These are phyloP conservation scores for Brachynemurus nebulosus DNA, from an alignment of 2,888 invertebrate genomes.

Conservation along the genomic window DNA sequence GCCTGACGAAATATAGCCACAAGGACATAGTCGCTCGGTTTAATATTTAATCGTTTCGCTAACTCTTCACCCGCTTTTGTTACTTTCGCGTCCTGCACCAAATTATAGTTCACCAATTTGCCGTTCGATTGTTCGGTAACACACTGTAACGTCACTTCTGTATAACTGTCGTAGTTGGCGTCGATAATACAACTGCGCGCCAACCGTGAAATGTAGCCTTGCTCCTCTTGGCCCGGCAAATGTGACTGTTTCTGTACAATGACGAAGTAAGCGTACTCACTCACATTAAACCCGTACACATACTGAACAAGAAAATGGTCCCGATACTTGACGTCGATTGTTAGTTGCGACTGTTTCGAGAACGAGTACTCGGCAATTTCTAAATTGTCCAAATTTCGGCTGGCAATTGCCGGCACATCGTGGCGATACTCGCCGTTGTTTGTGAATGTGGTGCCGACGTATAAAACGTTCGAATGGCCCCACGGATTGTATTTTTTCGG, in stretches of 20 bases:
- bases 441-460: conserved; percentile 87
- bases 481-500: conserved; percentile 77
- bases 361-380: conserved; percentile 73
- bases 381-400: conserved; percentile 65
- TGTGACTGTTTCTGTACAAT: conserved; percentile 89
- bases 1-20: conserved; percentile 85
- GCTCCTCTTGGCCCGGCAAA: conserved; percentile 74
- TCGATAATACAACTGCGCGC: conserved; percentile 91
- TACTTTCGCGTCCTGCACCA: conserved; percentile 84
- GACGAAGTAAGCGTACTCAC: conserved; percentile 90
- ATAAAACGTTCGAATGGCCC: conserved; percentile 71
- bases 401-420: conserved; percentile 84
- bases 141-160: conserved; percentile 90
- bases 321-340: conserved; percentile 84
- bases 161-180: conserved; percentile 90
- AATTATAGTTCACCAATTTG: conserved; percentile 60
- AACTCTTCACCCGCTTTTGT: conserved; percentile 72
- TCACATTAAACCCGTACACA: conserved; percentile 90
- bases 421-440: conserved; percentile 83
- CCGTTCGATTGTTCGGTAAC: conserved; percentile 45
- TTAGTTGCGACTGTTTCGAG: conserved; percentile 70
- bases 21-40: conserved; percentile 65
- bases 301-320: conserved; percentile 94
- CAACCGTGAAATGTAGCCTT: conserved; percentile 78
- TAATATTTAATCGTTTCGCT: conserved; percentile 67